Base-by-base conservation (phyloP, 1,140 invertebrate species). In the Formica exsecta region DNA sequence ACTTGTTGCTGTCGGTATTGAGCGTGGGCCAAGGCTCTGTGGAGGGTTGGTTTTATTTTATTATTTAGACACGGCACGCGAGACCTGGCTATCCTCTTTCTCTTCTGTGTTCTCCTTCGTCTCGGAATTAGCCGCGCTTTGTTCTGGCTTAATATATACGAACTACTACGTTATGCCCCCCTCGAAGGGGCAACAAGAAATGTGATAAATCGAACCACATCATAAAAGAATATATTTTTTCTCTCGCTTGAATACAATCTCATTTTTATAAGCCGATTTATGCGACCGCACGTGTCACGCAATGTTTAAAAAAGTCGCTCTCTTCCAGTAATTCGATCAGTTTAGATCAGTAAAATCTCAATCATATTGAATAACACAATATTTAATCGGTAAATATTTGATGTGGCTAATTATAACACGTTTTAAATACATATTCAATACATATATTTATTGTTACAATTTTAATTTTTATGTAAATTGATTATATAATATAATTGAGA, bases 1-100 rank as follows among this genome's bases (percentile, higher is more conserved):
- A 93, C 93, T 94, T 94, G 93, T 93, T 94, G 93, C 92, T 87
- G 80, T 85, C 44, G 86, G 87, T 91, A 90, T 91, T 89, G 81
- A 92, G 92, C 86, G 88, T 85, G 85, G 85, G 86, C 90, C 83
- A 92, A 92, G 91, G 84, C 90, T 87, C 70, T 81, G 51, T 48
- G 51, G 86, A 86, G 85, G 81, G 84, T 77, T 62, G 80, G 65
- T 92, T 91, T 92, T 92, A 87, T 91, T 92, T 92, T 91, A 90
- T 92, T 92, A 90, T 92, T 90, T 90, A 90, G 89, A 90, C 68
- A 71, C 75, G 89, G 87, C 89, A 86, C 79, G 74, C 86, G 87
- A 85, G 81, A 87, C 87, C 85, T 48, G 48, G 70, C 86, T 80
- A 86, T 38, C 44, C 86, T 84, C 62, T 83, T 87, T 89, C 74